Conservation (phyloP, 1,140 invertebrate genomes). For the Drosophila sechellia region DNA sequence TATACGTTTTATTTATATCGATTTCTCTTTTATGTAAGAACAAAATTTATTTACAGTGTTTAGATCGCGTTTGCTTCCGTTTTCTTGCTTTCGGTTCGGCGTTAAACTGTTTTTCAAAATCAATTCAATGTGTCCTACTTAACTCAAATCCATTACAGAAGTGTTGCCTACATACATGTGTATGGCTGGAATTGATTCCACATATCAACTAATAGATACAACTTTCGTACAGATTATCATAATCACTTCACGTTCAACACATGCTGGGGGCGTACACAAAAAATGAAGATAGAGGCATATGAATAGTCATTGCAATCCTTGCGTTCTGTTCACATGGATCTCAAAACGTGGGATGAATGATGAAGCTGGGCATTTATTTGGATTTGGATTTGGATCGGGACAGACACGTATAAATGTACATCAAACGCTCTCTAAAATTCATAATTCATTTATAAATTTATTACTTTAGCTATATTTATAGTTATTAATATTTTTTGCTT, state of each 20-base stretch:
- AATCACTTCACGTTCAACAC: slow-evolving; percentile 33
- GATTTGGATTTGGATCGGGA: slow-evolving; percentile 9
- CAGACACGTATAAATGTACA: slow-evolving; percentile 67
- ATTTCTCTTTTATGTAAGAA: slow-evolving; percentile 75
- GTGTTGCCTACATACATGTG: slow-evolving; percentile 15
- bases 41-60: slow-evolving; percentile 70
- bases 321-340: slow-evolving; percentile 52
- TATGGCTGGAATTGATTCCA: slow-evolving; percentile 31
- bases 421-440: slow-evolving; percentile 73
- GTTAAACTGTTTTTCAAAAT: slow-evolving; percentile 34
- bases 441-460: slow-evolving; percentile 83
- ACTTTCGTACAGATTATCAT: slow-evolving; percentile 47
- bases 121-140: slow-evolving; percentile 36
- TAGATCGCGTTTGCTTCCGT: slow-evolving; percentile 13
- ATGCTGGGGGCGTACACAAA: slow-evolving; percentile 31
- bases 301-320: slow-evolving; percentile 41
- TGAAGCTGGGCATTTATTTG: too few relatives aligned
- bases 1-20: slow-evolving; percentile 76
- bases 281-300: slow-evolving; percentile 17
- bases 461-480: slow-evolving; percentile 82
- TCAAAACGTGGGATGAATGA: slow-evolving; percentile 30
- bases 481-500: slow-evolving; percentile 69
- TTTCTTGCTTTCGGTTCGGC: slow-evolving; percentile 26
- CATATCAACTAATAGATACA: slow-evolving; percentile 55
- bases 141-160: slow-evolving; percentile 48